Evolutionary conservation across 2,888 invertebrate genomes (phyloP).

Genomic region (Heteropelma amictum): DNA sequence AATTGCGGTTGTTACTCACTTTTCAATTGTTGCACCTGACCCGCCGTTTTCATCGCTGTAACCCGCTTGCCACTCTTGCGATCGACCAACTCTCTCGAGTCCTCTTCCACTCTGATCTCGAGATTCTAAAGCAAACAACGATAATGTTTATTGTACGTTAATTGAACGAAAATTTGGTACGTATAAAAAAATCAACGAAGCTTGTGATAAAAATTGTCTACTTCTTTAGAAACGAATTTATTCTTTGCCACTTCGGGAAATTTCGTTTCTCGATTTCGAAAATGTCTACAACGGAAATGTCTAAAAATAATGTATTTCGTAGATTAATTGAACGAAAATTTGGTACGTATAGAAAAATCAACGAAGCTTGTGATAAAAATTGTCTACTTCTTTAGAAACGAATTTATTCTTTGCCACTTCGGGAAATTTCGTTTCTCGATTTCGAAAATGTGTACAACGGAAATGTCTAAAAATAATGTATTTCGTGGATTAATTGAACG

Average conservation of each 20-base stretch:
- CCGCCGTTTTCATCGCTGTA: constrained; percentile 70
- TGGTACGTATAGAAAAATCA: not conserved
- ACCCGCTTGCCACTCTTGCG: constrained; percentile 17
- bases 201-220: not conserved
- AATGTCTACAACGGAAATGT: too few relatives aligned
- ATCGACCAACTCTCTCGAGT: constrained; percentile 38
- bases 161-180: not conserved
- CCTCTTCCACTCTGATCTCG: constrained; percentile 49
- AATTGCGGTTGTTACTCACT: constrained; percentile 68
- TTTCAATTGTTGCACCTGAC: constrained; percentile 72
- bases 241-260: too few relatives aligned
- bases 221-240: not conserved
- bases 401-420: not conserved
- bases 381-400: too few relatives aligned
- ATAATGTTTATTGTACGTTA: not conserved
- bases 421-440: too few relatives aligned
- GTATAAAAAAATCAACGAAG: not conserved
- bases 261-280: too few relatives aligned
- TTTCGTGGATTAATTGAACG: too few relatives aligned
- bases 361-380: not conserved
- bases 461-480: too few relatives aligned
- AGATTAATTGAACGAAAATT: too few relatives aligned
- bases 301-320: too few relatives aligned
- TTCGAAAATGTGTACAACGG: too few relatives aligned
- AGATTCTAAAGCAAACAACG: constrained; percentile 39